These are phyloP conservation scores for Hypsopygia costalis DNA, from an alignment of 2,888 invertebrate species.

Conservation along the genomic window DNA sequence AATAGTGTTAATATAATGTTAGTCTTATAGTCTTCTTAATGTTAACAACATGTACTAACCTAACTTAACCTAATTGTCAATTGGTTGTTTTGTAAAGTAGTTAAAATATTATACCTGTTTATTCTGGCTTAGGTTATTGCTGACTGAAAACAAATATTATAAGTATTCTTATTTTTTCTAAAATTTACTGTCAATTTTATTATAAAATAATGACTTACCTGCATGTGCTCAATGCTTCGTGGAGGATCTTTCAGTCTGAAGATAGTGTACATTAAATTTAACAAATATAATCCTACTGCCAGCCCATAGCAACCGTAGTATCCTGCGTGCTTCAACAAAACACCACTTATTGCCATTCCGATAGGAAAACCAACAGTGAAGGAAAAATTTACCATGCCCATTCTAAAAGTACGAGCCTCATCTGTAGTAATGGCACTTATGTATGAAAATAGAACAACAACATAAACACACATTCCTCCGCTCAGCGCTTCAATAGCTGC, in stretches of 20 bases:
- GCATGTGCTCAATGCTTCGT: not conserved
- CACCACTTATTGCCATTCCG: slow-evolving; percentile 77
- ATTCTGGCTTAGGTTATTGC: no score
- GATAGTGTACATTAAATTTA: not conserved
- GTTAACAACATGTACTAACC: no score
- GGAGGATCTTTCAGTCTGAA: not conserved
- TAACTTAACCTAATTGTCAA: no score
- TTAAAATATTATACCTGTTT: no score
- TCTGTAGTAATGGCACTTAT: slow-evolving; percentile 78
- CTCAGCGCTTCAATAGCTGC: slow-evolving; percentile 24
- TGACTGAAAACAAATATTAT: no score
- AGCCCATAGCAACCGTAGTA: slow-evolving; percentile 48
- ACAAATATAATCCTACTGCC: not conserved
- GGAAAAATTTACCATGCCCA: slow-evolving; percentile 82
- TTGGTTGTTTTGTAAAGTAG: no score
- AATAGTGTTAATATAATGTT: no score
- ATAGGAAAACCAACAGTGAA: slow-evolving; percentile 79
- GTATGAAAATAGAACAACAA: slow-evolving; percentile 27
- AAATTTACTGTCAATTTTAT: no score
- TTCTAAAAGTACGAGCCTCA: slow-evolving; percentile 79
- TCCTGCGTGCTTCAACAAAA: slow-evolving; percentile 59
- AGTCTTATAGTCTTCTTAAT: no score
- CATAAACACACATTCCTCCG: slow-evolving; percentile 27
- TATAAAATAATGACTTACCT: no score
- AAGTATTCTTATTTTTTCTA: no score